Conservation (phyloP, 1,140 invertebrate genomes). For the Antheraea pernyi region DNA sequence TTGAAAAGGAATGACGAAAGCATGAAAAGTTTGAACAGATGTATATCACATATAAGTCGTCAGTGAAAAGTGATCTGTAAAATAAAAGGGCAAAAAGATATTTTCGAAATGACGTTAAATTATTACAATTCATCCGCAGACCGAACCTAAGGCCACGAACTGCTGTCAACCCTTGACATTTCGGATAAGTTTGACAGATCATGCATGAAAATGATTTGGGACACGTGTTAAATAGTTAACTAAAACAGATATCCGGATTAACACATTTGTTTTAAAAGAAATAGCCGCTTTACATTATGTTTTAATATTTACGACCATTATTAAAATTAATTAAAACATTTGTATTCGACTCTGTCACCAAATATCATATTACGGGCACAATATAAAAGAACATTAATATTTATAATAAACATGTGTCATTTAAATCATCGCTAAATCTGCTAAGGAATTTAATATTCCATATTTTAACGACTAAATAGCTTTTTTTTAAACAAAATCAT, state of each 20-base stretch:
- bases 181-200: conserved; percentile 68
- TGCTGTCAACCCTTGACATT: conserved; percentile 70
- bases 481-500: conserved; percentile 32
- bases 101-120: conserved; percentile 21
- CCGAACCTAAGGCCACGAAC: conserved; percentile 60
- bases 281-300: conserved; percentile 9
- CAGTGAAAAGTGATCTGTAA: conserved; percentile 13
- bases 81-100: conserved; percentile 6
- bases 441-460: conserved; percentile 37
- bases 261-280: conserved; percentile 10
- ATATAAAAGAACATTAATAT: conserved; percentile 31
- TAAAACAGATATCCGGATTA: conserved; percentile 20
- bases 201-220: conserved; percentile 57
- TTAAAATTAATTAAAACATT: conserved; percentile 19
- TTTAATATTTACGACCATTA: conserved; percentile 16
- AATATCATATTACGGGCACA: conserved; percentile 32
- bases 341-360: conserved; percentile 26
- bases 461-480: conserved; percentile 33
- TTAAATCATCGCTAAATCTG: conserved; percentile 21
- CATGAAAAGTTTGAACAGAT: conserved; percentile 16
- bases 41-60: conserved; percentile 10
- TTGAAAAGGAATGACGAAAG: conserved; percentile 26
- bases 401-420: conserved; percentile 21
- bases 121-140: conserved; percentile 52
- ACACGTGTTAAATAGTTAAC: conserved; percentile 33